A percentile compares a stretch with the other conserved stretches of the same genome.
These are phyloP conservation scores for Dolichomitus sp. DNA, from an alignment of 2,888 invertebrate species.

Conservation along the genomic window DNA sequence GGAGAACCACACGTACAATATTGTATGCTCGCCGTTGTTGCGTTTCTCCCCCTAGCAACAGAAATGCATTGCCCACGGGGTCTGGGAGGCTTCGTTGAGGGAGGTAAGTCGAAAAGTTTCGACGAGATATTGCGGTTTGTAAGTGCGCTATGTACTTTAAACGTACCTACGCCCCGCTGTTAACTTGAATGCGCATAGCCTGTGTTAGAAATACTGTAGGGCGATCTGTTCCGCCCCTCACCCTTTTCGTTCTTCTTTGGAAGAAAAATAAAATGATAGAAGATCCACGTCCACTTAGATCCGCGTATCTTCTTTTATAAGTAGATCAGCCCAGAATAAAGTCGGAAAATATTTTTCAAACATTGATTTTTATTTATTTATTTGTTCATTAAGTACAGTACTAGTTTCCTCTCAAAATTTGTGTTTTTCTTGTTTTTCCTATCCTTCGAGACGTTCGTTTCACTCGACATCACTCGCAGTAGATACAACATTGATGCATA, in stretches of 20 bases:
- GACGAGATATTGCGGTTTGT: slow-evolving; percentile 51
- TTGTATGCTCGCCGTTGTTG: slow-evolving; percentile 28
- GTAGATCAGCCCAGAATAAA: no score
- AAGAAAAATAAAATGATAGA: not conserved
- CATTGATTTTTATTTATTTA: no score
- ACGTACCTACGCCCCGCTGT: slow-evolving; percentile 33
- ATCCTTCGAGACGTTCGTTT: no score
- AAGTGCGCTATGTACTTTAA: slow-evolving; percentile 42
- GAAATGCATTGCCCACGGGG: slow-evolving; percentile 32
- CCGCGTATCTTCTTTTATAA: no score
- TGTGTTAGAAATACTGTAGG: slow-evolving; percentile 9
- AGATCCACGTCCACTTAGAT: not conserved
- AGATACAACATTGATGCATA: no score
- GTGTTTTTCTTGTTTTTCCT: no score
- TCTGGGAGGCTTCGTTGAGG: slow-evolving; percentile 28
- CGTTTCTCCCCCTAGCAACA: not conserved
- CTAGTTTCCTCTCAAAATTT: no score
- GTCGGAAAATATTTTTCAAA: not conserved
- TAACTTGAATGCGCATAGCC: not conserved
- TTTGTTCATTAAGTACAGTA: no score
- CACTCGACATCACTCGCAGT: no score
- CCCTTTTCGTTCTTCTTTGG: not conserved
- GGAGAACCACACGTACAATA: slow-evolving; percentile 30
- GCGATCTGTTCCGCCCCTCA: no score
- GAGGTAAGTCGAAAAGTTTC: slow-evolving; percentile 51